These are phyloP conservation scores for Tiliacea citrago DNA, from an alignment of 2,888 invertebrate species.

Conservation along the genomic window DNA sequence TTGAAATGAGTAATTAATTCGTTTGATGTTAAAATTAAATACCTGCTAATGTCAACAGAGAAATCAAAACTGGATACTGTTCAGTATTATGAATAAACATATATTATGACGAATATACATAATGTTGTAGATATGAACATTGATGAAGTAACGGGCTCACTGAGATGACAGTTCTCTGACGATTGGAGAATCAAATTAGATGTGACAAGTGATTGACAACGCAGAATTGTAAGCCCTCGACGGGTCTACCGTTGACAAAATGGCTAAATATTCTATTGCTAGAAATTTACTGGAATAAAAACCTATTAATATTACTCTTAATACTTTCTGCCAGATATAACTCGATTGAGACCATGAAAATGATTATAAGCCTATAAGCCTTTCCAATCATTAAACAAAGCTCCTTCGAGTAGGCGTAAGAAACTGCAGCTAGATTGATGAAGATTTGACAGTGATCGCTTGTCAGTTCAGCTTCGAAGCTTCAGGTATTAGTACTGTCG, in stretches of 20 bases:
- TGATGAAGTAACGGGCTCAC: slow-evolving; percentile 9
- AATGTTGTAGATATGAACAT: slow-evolving; percentile 18
- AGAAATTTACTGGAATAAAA: not conserved
- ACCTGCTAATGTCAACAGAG: slow-evolving; percentile 20
- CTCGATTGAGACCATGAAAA: not conserved
- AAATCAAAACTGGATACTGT: slow-evolving; percentile 38
- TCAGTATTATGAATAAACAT: slow-evolving; percentile 30
- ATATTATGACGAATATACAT: not conserved
- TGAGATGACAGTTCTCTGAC: not conserved
- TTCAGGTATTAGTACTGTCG: slow-evolving; percentile 10
- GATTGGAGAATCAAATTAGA: not conserved
- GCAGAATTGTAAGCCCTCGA: not conserved
- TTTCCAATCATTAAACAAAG: not conserved
- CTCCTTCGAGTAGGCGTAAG: not conserved
- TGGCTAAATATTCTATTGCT: not conserved
- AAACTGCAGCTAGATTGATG: slow-evolving; percentile 32
- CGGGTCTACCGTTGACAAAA: not conserved
- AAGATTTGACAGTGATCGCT: slow-evolving; percentile 37
- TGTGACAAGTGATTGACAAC: not conserved
- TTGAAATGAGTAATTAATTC: slow-evolving; percentile 36
- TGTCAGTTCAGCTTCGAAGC: slow-evolving; percentile 23
- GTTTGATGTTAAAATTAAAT: slow-evolving; percentile 9
- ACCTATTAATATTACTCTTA: not conserved
- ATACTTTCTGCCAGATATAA: not conserved
- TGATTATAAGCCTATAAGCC: not conserved